These are phyloP conservation scores for Agriopis aurantiaria DNA, from an alignment of 2,888 invertebrate species.

Conservation along the genomic window DNA sequence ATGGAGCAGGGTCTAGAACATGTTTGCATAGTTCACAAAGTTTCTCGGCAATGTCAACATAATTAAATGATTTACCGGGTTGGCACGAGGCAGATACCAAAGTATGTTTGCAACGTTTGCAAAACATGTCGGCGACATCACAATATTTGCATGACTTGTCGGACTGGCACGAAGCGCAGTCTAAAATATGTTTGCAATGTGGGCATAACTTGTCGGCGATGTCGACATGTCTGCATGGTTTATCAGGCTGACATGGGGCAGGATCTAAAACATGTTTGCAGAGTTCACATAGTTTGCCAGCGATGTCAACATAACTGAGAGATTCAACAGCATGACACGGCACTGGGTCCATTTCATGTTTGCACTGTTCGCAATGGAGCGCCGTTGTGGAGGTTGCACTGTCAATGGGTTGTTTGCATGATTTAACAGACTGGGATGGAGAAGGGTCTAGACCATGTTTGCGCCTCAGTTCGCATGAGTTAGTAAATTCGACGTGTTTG, in stretches of 20 bases:
- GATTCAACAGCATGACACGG: background rate
- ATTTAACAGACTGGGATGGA: background rate
- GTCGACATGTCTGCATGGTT: slow-evolving; percentile 2
- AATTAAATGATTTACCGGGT: background rate
- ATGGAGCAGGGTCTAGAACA: slow-evolving; percentile 4
- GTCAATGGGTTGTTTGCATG: background rate
- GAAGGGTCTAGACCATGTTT: background rate
- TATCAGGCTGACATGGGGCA: background rate
- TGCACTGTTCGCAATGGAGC: background rate
- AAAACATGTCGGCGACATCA: background rate
- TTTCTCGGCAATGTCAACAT: slow-evolving; percentile 2
- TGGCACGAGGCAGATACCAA: background rate
- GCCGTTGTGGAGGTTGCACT: no score
- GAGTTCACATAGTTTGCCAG: background rate
- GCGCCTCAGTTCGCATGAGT: background rate
- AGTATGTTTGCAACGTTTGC: background rate
- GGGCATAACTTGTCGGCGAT: background rate
- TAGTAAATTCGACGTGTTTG: slow-evolving; percentile 3
- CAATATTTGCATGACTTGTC: background rate
- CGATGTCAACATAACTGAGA: slow-evolving; percentile 2
- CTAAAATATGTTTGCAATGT: background rate
- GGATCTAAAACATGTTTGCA: slow-evolving; percentile 3
- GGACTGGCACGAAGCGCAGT: background rate
- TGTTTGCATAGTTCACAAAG: slow-evolving; percentile 4
- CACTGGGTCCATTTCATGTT: background rate